Conservation (phyloP, 2,797 vertebrate genomes). For the Fistularia tabacaria region DNA sequence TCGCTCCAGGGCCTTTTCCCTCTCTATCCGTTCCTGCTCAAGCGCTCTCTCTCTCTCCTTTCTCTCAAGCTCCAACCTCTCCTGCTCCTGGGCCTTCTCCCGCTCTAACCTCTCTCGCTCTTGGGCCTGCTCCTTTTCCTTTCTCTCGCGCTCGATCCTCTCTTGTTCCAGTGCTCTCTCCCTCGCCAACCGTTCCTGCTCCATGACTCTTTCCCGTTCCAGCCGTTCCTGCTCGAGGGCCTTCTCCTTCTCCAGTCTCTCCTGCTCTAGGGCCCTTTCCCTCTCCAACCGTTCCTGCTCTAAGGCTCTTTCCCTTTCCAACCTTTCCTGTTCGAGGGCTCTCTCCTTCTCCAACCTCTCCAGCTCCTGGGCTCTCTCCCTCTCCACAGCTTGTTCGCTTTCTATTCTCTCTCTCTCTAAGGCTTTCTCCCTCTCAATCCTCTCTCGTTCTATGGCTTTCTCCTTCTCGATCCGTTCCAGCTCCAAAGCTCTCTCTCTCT, state of each 20-base stretch:
- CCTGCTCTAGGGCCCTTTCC: conserved; percentile 44
- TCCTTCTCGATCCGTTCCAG: conserved; percentile 30
- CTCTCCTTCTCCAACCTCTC: conserved; percentile 22
- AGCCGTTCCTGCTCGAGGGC: conserved; percentile 16
- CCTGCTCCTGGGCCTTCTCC: conserved; percentile 27
- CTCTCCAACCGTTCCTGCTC: conserved; percentile 46
- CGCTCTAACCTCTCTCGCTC: conserved; percentile 36
- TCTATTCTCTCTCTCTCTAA: conserved; percentile 36
- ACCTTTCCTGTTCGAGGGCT: conserved; percentile 14
- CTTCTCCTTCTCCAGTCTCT: conserved; percentile 27
- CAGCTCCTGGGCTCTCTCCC: conserved; percentile 29
- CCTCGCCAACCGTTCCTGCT: conserved; percentile 27
- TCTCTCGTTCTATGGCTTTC: conserved; percentile 36
- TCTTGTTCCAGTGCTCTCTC: conserved; percentile 38
- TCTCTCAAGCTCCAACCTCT: conserved; percentile 23
- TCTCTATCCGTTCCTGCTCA: conserved; percentile 26
- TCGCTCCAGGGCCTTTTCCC: conserved; percentile 33
- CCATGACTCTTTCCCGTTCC: conserved; percentile 31
- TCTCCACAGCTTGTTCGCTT: conserved; percentile 28
- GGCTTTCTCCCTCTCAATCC: conserved; percentile 20
- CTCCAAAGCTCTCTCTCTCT: conserved; percentile 16
- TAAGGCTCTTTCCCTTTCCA: conserved; percentile 39
- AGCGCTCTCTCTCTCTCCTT: conserved; percentile 23
- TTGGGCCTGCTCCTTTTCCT: conserved; percentile 27
- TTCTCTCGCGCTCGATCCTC: conserved; percentile 12